A percentile compares a stretch with the other conserved stretches of the same genome.
These are phyloP conservation scores for Microchirus variegatus DNA, from an alignment of 2,797 vertebrate species.

Conservation along the genomic window DNA sequence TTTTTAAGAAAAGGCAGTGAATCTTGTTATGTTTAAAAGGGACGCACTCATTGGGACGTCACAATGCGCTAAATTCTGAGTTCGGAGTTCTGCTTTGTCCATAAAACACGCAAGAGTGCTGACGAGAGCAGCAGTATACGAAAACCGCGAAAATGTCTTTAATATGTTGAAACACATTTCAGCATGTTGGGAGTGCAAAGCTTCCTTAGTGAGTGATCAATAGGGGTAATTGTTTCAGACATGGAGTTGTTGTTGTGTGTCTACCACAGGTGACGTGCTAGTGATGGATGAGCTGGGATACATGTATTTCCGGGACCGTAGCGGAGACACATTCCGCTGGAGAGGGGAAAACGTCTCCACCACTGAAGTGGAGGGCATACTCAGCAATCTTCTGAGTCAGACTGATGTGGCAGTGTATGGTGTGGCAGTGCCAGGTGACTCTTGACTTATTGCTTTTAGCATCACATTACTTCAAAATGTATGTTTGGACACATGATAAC, in stretches of 20 bases:
- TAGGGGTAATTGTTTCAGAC: neutral
- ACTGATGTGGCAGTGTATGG: conserved; percentile 91
- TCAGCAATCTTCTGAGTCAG: conserved; percentile 87
- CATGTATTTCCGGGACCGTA: conserved; percentile 92
- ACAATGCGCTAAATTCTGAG: no score
- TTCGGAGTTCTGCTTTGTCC: no score
- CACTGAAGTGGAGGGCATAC: conserved; percentile 88
- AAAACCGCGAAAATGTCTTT: no score
- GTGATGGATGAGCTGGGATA: conserved; percentile 95
- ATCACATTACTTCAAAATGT: neutral
- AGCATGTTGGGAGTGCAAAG: neutral
- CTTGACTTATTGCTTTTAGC: neutral
- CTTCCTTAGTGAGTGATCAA: neutral
- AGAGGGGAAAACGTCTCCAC: conserved; percentile 93
- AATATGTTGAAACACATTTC: neutral
- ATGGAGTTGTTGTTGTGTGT: neutral
- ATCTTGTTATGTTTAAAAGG: neutral
- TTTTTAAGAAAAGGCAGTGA: neutral
- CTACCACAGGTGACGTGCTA: conserved; percentile 85
- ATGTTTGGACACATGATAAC: conserved; percentile 8
- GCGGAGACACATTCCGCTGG: conserved; percentile 94
- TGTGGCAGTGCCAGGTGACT: conserved; percentile 85
- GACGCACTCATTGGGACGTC: no score
- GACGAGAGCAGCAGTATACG: no score
- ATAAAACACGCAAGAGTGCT: no score